phyloP scores from a whole-genome alignment of 2,888 invertebrate species.

The Eristalinus aeneus region DNA sequence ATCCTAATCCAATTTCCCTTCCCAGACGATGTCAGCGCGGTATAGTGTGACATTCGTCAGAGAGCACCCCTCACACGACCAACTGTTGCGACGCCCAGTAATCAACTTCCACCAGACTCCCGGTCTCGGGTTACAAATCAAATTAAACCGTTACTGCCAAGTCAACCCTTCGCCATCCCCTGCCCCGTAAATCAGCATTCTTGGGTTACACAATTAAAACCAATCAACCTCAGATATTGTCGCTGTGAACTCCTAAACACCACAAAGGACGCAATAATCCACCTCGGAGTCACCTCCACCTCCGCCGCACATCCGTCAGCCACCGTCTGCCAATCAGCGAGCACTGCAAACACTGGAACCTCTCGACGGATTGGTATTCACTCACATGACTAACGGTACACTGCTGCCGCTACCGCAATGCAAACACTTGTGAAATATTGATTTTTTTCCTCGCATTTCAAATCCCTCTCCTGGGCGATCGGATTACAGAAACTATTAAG shows the following conservation, averaged over 20 bases:
- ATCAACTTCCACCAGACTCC: conserved; percentile 12
- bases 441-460: conserved; percentile 33
- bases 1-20: neutral
- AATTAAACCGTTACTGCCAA: conserved; percentile 41
- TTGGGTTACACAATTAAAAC: conserved; percentile 61
- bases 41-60: neutral
- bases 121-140: conserved; percentile 56
- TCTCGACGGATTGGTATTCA: neutral
- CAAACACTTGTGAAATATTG: conserved; percentile 64
- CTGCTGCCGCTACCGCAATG: conserved; percentile 5
- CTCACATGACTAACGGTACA: conserved; percentile 43
- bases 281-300: neutral
- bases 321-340: neutral
- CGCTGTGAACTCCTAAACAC: conserved; percentile 55
- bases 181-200: conserved; percentile 39
- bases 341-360: neutral
- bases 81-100: conserved; percentile 18
- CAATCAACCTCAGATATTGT: conserved; percentile 54
- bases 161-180: neutral
- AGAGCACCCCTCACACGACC: neutral
- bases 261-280: conserved; percentile 63
- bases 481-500: conserved; percentile 69
- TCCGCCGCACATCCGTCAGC: neutral
- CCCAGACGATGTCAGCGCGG: neutral
- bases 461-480: conserved; percentile 17